A percentile compares a stretch with the other conserved stretches of the same genome.
phyloP scores from a whole-genome alignment of 2,113 vertebrate genomes.

The Ranitomeya imitator region DNA sequence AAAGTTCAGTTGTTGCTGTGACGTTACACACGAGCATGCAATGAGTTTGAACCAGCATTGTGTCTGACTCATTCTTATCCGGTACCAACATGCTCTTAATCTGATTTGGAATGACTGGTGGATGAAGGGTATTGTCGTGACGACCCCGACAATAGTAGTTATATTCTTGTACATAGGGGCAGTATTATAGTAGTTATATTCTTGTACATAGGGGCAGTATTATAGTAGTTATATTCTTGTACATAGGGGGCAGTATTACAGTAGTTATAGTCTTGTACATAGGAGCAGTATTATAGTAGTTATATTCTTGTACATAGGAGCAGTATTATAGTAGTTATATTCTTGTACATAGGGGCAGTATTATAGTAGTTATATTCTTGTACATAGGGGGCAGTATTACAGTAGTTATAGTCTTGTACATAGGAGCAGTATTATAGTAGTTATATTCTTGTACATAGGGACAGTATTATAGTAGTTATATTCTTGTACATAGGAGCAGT shows the following conservation, averaged over 20 bases:
- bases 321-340: conserved; percentile 11
- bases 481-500: background rate
- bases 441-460: background rate
- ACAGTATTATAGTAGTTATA: background rate
- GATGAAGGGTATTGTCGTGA: no score
- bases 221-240: conserved; percentile 6
- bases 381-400: background rate
- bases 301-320: background rate
- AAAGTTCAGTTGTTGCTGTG: no score
- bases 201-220: background rate
- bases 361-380: background rate
- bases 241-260: background rate
- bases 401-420: background rate
- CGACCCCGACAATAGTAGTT: no score
- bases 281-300: background rate
- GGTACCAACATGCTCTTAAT: no score
- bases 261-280: background rate
- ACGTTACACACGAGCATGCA: no score
- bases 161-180: background rate
- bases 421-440: background rate
- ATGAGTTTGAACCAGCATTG: no score
- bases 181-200: conserved; percentile 11
- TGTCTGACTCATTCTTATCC: no score
- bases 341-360: background rate
- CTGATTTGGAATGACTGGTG: no score